These are phyloP conservation scores for Glossophaga mutica DNA, from an alignment of 2,797 vertebrate species.

Conservation along the genomic window DNA sequence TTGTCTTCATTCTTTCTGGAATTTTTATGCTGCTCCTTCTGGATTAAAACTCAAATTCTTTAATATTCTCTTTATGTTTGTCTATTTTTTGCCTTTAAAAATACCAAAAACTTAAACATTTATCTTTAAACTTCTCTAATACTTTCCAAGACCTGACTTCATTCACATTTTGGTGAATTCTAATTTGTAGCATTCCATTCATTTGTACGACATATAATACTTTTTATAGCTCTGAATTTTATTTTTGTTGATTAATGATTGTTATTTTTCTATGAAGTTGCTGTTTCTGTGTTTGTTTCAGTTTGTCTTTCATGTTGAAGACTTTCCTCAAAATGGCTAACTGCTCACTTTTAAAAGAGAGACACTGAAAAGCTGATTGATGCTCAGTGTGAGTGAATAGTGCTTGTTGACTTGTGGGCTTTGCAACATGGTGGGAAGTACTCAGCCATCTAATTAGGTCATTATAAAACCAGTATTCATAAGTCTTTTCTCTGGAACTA, in stretches of 20 bases:
- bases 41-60: not conserved
- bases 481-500: not conserved
- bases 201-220: not conserved
- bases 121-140: not conserved
- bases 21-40: not conserved
- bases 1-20: not conserved
- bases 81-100: not conserved
- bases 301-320: not conserved
- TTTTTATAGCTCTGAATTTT: constrained; percentile 6
- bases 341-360: not conserved
- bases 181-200: not conserved
- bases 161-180: not conserved
- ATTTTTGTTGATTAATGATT: not conserved
- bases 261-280: not conserved
- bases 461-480: not conserved
- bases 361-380: not conserved
- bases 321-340: not conserved
- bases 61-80: not conserved
- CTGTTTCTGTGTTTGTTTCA: not conserved
- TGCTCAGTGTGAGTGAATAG: not conserved
- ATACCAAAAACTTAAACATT: not conserved
- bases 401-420: not conserved
- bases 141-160: not conserved
- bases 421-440: not conserved
- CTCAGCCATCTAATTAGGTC: not conserved